Evolutionary conservation across 2,113 vertebrate genomes (phyloP).

Genomic region (Actinemys pallida): DNA sequence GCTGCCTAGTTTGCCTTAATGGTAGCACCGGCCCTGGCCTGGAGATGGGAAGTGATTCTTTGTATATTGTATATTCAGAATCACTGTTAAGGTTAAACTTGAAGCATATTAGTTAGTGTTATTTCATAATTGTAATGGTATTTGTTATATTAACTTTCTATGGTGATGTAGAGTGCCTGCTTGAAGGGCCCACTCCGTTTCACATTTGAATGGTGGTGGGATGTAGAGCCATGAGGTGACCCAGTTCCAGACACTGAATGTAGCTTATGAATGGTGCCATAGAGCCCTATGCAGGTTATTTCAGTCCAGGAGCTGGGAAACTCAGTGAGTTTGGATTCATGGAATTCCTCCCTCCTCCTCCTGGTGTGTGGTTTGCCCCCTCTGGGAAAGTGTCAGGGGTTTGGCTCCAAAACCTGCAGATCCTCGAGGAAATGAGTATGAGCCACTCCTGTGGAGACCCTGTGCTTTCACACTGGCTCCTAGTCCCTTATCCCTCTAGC

Average conservation of each 20-base stretch:
- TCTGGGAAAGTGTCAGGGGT: not conserved
- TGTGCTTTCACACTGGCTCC: not conserved
- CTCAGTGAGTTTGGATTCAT: not conserved
- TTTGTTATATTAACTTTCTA: constrained; percentile 41
- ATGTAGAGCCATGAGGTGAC: not conserved
- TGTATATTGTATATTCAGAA: not conserved
- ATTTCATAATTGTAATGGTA: constrained; percentile 43
- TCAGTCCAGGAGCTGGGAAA: not conserved
- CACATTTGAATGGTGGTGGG: not conserved
- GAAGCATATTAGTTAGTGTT: constrained; percentile 15
- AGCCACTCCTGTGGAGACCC: not conserved
- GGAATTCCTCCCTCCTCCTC: not conserved
- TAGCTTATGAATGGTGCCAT: not conserved
- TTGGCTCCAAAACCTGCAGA: not conserved
- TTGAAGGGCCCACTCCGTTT: not conserved
- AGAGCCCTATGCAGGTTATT: not conserved
- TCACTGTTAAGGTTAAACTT: constrained; percentile 8
- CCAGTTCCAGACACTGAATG: not conserved
- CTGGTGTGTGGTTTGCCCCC: not conserved
- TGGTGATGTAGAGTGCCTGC: not conserved
- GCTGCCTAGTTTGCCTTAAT: too few species aligned
- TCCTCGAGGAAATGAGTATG: not conserved
- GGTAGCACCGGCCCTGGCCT: not conserved
- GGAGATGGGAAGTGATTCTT: not conserved
- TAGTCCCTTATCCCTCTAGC: not conserved